These are phyloP conservation scores for Philopedon plagiatum DNA, from an alignment of 2,888 invertebrate genomes.

Conservation along the genomic window DNA sequence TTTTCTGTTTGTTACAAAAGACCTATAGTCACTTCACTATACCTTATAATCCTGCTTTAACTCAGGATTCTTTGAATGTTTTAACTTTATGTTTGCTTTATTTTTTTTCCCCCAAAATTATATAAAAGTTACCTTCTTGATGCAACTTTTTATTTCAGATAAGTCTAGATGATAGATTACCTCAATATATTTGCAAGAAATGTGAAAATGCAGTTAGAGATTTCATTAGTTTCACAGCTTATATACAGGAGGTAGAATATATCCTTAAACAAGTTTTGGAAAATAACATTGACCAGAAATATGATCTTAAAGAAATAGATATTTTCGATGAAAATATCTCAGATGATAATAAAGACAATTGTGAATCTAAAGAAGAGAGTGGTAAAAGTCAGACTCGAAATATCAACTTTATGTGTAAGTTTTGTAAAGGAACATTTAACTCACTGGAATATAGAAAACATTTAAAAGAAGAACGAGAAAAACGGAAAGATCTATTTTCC, in stretches of 20 bases:
- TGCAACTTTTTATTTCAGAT: constrained; percentile 1
- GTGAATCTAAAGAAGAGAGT: neutral
- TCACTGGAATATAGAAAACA: neutral
- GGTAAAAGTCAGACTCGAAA: neutral
- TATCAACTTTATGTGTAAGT: neutral
- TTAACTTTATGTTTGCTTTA: no score
- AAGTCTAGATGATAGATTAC: constrained; percentile 2
- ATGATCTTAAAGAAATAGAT: neutral
- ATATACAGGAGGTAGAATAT: constrained; percentile 1
- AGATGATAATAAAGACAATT: neutral
- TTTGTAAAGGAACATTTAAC: neutral
- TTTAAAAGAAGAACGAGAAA: constrained; percentile 8
- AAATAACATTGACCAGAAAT: neutral
- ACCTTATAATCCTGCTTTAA: no score
- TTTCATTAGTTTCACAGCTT: neutral
- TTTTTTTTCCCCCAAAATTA: no score
- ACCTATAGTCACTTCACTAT: no score
- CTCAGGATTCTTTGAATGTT: no score
- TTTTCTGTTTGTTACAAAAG: no score
- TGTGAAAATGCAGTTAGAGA: constrained; percentile 21
- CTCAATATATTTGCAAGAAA: constrained; percentile 16
- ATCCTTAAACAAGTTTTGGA: neutral
- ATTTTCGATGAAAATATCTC: neutral
- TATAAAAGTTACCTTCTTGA: no score
- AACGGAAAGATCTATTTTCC: neutral